These are phyloP conservation scores for Petroica traversi DNA, from an alignment of 2,113 vertebrate species.

Conservation along the genomic window DNA sequence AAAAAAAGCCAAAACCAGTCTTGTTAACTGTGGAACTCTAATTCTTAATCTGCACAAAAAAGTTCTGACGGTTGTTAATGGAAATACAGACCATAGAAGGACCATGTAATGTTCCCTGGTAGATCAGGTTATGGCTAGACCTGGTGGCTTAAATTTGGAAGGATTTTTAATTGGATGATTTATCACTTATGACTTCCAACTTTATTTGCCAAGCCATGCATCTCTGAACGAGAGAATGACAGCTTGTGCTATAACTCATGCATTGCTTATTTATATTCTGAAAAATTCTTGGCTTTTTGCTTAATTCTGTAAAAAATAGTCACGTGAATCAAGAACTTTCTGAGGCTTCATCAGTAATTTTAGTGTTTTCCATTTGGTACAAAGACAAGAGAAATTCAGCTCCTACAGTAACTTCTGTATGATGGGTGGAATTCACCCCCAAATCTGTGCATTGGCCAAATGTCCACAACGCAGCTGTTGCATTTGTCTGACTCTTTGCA, in stretches of 20 bases:
- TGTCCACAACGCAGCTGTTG: not conserved
- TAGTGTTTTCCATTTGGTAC: not conserved
- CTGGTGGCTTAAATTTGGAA: not conserved
- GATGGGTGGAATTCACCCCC: not conserved
- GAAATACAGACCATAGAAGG: not conserved
- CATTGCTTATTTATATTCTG: not conserved
- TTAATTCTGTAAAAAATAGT: not conserved
- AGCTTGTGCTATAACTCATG: not conserved
- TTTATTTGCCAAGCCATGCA: not conserved
- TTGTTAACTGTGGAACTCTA: not conserved
- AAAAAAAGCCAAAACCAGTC: not conserved
- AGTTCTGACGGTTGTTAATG: not conserved
- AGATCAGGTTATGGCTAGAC: not conserved
- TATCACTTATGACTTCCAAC: not conserved
- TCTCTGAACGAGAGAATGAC: not conserved
- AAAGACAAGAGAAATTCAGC: not conserved
- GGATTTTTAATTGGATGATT: not conserved
- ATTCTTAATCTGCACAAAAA: not conserved
- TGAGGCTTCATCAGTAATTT: not conserved
- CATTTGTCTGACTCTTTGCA: not conserved
- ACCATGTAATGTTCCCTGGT: not conserved
- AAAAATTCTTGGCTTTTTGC: not conserved
- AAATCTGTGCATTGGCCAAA: not conserved
- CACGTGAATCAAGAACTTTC: not conserved
- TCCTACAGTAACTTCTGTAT: not conserved